Percentiles rank a stretch among this genome's conserved stretches.
Evolutionary conservation across 2,113 vertebrate species (phyloP).

Genomic region (Tretioscincus oriximinensis): DNA sequence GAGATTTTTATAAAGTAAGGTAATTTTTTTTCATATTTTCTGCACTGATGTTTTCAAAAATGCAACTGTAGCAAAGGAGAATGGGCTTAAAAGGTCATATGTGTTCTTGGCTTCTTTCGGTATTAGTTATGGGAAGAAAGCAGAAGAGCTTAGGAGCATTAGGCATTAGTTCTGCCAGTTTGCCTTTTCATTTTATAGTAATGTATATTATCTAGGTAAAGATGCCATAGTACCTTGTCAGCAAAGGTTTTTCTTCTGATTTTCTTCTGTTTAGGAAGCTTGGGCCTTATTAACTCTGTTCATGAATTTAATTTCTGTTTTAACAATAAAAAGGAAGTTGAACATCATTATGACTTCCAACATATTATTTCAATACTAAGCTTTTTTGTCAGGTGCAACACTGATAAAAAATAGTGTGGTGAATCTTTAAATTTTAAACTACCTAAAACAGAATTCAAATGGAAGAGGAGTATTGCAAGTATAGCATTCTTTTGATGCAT

Average conservation of each 20-base stretch:
- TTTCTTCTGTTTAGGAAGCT: background rate
- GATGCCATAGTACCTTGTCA: background rate
- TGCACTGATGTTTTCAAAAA: background rate
- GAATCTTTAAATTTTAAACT: rapidly evolving
- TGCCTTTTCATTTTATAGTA: background rate
- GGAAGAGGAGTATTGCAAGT: too few relatives aligned
- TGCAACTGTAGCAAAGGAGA: background rate
- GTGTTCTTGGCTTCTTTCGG: background rate
- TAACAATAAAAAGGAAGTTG: background rate
- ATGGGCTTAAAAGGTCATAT: too few relatives aligned
- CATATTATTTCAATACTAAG: background rate
- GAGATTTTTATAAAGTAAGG: too few relatives aligned
- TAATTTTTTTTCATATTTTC: too few relatives aligned
- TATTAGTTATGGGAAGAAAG: background rate
- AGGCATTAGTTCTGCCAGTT: background rate
- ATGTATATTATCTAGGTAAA: background rate
- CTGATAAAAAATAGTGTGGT: background rate
- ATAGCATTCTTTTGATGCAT: too few relatives aligned
- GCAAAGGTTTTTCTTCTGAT: background rate
- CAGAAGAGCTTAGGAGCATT: background rate
- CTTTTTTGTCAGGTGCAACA: background rate
- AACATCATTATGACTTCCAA: background rate
- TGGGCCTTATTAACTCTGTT: background rate
- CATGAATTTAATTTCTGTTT: background rate
- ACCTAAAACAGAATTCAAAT: background rate